A percentile compares a stretch with the other conserved stretches of the same genome.
Conservation (phyloP, 2,888 invertebrate genomes). For the Bedellia somnulentella region DNA sequence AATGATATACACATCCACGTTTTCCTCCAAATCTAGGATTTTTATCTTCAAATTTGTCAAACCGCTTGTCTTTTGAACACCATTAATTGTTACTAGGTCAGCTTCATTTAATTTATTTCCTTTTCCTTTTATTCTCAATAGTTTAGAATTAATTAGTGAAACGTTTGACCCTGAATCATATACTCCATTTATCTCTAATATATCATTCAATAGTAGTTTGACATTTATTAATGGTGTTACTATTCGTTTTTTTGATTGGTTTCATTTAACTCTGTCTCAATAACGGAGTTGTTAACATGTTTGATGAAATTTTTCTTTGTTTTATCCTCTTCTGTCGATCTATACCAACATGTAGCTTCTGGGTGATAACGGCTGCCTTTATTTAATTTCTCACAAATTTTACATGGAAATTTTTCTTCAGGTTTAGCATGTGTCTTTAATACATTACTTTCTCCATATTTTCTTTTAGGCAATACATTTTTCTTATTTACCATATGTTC, state of each 20-base stretch:
- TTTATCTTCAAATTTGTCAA: too few relatives aligned
- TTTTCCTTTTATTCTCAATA: too few relatives aligned
- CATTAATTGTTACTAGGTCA: too few relatives aligned
- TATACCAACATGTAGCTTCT: constrained; percentile 8
- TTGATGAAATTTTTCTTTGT: constrained; percentile 1
- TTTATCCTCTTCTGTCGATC: constrained; percentile 1
- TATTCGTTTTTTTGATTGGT: constrained; percentile 9
- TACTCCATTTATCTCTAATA: too few relatives aligned
- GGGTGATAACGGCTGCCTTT: constrained; percentile 8
- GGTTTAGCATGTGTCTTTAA: too few relatives aligned
- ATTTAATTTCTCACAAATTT: constrained; percentile 6
- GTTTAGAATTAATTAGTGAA: too few relatives aligned
- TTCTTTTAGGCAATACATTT: background rate
- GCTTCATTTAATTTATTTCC: too few relatives aligned
- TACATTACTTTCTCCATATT: background rate
- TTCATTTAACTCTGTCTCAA: constrained; percentile 8
- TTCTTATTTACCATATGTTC: background rate
- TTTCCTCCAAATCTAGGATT: too few relatives aligned
- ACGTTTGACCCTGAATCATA: too few relatives aligned
- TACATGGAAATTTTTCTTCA: background rate
- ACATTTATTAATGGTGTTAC: constrained; percentile 6
- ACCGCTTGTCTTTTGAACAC: too few relatives aligned
- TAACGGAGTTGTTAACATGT: constrained; percentile 7
- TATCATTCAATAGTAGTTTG: too few relatives aligned
- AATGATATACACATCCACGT: too few relatives aligned